Evolutionary conservation across 2,113 vertebrate species (phyloP), one percentile per base, ranked within the genome.

Genomic region (Seriola rivoliana): DNA sequence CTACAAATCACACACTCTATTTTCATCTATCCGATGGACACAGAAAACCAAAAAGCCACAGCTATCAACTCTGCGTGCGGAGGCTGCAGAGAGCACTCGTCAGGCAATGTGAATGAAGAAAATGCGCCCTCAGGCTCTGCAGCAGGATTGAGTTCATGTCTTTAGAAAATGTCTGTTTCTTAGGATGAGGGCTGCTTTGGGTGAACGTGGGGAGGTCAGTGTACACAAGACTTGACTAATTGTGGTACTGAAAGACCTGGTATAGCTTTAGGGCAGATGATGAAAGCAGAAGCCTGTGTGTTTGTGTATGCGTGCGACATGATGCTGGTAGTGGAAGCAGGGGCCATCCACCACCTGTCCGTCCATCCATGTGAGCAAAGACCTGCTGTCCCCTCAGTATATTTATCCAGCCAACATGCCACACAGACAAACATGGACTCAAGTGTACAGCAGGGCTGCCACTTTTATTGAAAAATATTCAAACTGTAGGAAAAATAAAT

Each of bases 291-390:
- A 46, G 59, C 23, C 52, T 44, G 76, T 42, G 74, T 65, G 80
- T 74, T 46, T 81, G 55, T 82, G 63, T 46, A 19, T 71, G 72
- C 8, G 46, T 75, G 80, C 9, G 6, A 82, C 67, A 69, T 50
- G 29, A 86, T 80, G 80, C 73, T 78, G 73, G 54, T 75, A 21
- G 75, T 46, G 44, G 72, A 87, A 38, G 75, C 64, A 46, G 71
- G 65, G 74, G 78, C 65, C 75, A 74, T 57, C 86, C 63, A 70
- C 71, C 75, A 86, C 81, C 83, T 71, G 74, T 50, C 76, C 79
- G 80, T 82, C 88, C 82, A 87, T 55, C 72, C 85, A 85, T 82
- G 81, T 88, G 81, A 85, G 80, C 60, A 86, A 88, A 84, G 71
- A 50, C 87, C 81, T 78, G 80, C 88, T 89, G 78, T 85, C 80